Conservation (phyloP, 2,113 vertebrate genomes). For the Pollachius pollachius region DNA sequence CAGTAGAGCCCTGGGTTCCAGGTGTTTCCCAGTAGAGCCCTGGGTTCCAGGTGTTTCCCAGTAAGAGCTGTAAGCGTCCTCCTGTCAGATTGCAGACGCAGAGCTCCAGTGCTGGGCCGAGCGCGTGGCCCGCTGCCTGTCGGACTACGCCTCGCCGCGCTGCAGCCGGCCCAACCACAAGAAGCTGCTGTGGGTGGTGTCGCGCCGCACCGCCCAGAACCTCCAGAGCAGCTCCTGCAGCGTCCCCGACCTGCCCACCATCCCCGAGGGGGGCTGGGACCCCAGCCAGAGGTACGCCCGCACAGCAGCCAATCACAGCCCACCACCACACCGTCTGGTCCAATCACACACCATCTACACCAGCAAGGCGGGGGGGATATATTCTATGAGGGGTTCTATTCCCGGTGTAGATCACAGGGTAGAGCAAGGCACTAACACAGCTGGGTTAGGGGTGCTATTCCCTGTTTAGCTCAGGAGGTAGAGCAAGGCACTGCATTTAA, state of each 20-base stretch:
- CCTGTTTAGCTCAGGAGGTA: neutral
- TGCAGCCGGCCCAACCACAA: conserved; percentile 94
- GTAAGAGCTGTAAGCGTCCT: too few relatives aligned
- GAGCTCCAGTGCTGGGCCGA: conserved; percentile 89
- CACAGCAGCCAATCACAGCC: too few relatives aligned
- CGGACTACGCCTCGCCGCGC: conserved; percentile 90
- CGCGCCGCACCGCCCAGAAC: conserved; percentile 89
- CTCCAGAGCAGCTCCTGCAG: conserved; percentile 89
- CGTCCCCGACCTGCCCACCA: conserved; percentile 90
- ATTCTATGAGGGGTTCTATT: neutral
- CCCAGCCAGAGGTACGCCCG: conserved; percentile 82
- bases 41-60: too few relatives aligned
- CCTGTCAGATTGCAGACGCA: conserved; percentile 79
- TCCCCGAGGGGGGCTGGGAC: conserved; percentile 86
- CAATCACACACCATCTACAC: too few relatives aligned
- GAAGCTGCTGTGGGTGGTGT: conserved; percentile 94
- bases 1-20: too few relatives aligned
- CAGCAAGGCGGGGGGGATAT: neutral
- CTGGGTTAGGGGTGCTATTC: neutral
- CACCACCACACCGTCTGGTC: neutral
- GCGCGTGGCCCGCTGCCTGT: conserved; percentile 88
- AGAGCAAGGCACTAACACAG: conserved; percentile 1
- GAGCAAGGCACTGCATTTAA: neutral
- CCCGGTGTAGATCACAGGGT: neutral
- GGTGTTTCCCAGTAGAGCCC: too few relatives aligned